A percentile compares a stretch with the other conserved stretches of the same genome.
These are phyloP conservation scores for Pheosia gnoma DNA, from an alignment of 2,888 invertebrate genomes.

Conservation along the genomic window DNA sequence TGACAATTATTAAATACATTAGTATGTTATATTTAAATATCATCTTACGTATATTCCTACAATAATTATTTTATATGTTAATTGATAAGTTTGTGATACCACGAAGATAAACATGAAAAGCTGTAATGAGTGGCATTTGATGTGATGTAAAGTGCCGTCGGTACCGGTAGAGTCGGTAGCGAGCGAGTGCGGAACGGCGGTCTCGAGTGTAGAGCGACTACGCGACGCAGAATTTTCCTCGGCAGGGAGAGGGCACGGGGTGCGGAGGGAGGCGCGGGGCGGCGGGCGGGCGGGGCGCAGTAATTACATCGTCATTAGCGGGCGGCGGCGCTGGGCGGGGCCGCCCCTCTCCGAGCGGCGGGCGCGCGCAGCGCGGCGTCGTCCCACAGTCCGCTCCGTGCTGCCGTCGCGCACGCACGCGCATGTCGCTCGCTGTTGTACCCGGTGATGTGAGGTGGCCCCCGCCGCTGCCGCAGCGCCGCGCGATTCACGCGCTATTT, in stretches of 20 bases:
- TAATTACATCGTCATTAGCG: slow-evolving; percentile 69
- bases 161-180: slow-evolving; percentile 5
- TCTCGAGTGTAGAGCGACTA: background rate
- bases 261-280: slow-evolving; percentile 35
- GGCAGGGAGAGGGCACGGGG: slow-evolving; percentile 30
- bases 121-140: background rate
- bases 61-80: too few species aligned
- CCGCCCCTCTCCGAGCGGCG: slow-evolving; percentile 59
- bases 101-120: background rate
- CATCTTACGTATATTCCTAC: too few species aligned
- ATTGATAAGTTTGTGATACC: background rate
- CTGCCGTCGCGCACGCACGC: slow-evolving; percentile 85
- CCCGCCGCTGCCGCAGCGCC: slow-evolving; percentile 78
- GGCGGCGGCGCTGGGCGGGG: slow-evolving; percentile 74
- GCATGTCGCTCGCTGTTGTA: slow-evolving; percentile 81
- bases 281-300: slow-evolving; percentile 57
- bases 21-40: too few species aligned
- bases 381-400: slow-evolving; percentile 79
- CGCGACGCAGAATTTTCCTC: slow-evolving; percentile 19
- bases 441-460: slow-evolving; percentile 82
- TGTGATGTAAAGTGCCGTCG: background rate
- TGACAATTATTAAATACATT: too few species aligned
- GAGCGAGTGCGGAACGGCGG: slow-evolving; percentile 12
- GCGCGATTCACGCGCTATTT: slow-evolving; percentile 79
- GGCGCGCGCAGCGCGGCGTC: slow-evolving; percentile 70